Evolutionary conservation across 2,797 vertebrate species (phyloP).

Genomic region (Sebastes flavidus): DNA sequence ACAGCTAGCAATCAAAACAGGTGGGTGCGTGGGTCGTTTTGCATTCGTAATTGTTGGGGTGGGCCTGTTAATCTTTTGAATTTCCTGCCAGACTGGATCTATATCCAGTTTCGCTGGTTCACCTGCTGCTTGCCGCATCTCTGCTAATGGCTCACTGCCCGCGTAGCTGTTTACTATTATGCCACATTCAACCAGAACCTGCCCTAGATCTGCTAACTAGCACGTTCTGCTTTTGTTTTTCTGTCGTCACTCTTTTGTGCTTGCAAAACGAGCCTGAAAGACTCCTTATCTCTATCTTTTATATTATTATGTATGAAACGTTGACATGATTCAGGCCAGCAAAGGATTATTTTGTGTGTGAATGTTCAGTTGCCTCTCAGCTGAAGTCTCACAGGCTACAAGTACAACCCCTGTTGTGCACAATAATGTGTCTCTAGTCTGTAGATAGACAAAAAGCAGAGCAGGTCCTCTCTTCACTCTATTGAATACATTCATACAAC

Average conservation of each 20-base stretch:
- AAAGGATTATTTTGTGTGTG: neutral
- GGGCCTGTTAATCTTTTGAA: neutral
- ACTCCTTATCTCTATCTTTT: neutral
- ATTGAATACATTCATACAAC: conserved; percentile 5
- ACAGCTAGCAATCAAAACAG: neutral
- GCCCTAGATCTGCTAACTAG: neutral
- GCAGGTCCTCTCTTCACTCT: neutral
- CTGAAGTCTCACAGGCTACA: neutral
- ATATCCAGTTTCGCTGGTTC: conserved; percentile 65
- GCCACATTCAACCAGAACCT: neutral
- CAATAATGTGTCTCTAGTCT: neutral
- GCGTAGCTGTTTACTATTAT: neutral
- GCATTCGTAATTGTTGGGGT: neutral
- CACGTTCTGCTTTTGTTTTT: neutral
- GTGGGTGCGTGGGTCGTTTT: neutral
- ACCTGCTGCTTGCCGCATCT: neutral
- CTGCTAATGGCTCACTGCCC: neutral
- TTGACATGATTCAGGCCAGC: neutral
- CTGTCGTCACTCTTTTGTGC: neutral
- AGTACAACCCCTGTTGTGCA: neutral
- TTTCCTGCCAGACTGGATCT: conserved; percentile 32
- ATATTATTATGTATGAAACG: neutral
- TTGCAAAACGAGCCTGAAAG: neutral
- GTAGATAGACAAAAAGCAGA: neutral
- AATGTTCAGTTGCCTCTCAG: neutral